Conservation (phyloP, 2,888 invertebrate genomes). For the Ephialtes manifestator region DNA sequence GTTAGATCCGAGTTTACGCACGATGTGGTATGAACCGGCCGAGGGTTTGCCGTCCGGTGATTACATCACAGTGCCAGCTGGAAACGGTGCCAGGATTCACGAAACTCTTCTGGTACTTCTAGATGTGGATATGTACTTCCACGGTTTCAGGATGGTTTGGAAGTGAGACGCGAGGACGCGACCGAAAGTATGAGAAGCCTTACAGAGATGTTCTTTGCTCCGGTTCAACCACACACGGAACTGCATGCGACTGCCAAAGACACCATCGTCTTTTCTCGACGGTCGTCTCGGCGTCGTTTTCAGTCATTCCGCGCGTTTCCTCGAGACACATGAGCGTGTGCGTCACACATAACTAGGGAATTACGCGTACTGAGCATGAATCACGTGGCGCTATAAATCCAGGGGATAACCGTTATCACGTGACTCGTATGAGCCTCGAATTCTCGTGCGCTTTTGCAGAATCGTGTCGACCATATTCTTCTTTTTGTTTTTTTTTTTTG, state of each 20-base stretch:
- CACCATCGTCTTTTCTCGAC: conserved; percentile 18
- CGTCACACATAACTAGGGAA: conserved; percentile 74
- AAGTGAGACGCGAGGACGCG: background rate
- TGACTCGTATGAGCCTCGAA: conserved; percentile 33
- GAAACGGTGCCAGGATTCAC: conserved; percentile 79
- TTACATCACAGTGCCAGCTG: conserved; percentile 81
- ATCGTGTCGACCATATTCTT: background rate
- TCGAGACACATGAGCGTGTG: conserved; percentile 12
- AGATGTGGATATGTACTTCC: background rate
- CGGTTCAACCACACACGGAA: conserved; percentile 5
- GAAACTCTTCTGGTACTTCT: conserved; percentile 45
- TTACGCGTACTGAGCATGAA: conserved; percentile 70
- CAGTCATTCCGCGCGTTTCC: background rate
- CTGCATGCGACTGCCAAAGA: conserved; percentile 30
- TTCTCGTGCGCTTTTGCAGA: background rate
- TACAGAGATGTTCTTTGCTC: background rate
- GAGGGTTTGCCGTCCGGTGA: conserved; percentile 72
- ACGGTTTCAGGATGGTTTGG: conserved; percentile 16
- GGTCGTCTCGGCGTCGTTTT: conserved; percentile 34
- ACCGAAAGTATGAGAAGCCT: conserved; percentile 13
- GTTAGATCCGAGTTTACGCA: conserved; percentile 57
- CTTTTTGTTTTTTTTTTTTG: background rate
- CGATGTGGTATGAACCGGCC: conserved; percentile 71
- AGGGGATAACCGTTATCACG: conserved; percentile 54
- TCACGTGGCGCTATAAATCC: conserved; percentile 47